Evolutionary conservation across 2,113 vertebrate genomes (phyloP).

Genomic region (Tylochromis polylepis): DNA sequence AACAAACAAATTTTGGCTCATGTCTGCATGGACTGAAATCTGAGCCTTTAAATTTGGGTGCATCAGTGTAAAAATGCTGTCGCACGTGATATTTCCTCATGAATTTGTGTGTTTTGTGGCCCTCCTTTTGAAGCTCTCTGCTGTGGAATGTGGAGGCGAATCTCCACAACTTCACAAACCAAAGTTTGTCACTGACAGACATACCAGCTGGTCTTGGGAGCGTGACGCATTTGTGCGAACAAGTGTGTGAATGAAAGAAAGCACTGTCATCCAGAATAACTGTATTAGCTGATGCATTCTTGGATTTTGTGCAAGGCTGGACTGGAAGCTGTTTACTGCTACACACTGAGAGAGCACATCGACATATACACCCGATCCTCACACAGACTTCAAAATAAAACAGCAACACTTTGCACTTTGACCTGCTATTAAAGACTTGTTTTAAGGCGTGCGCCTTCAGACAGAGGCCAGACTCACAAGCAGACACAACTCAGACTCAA

Average conservation of each 20-base stretch:
- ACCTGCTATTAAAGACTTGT: conserved; percentile 10
- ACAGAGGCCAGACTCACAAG: neutral
- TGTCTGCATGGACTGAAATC: neutral
- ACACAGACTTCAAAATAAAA: neutral
- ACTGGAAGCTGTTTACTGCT: neutral
- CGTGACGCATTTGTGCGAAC: conserved; percentile 28
- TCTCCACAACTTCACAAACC: neutral
- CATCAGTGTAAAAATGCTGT: neutral
- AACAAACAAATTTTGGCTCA: neutral
- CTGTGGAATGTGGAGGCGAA: neutral
- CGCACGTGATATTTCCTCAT: neutral
- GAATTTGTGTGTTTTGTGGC: neutral
- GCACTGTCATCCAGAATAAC: conserved; percentile 46
- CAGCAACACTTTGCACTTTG: conserved; percentile 35
- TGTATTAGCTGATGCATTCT: conserved; percentile 37
- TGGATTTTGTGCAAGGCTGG: neutral
- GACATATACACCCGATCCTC: neutral
- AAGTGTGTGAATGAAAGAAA: conserved; percentile 30
- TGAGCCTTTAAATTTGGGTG: neutral
- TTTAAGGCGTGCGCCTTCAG: neutral
- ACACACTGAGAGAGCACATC: neutral
- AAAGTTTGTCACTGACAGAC: conserved; percentile 3
- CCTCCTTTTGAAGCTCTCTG: neutral
- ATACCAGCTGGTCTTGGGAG: conserved; percentile 26
- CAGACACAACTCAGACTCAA: neutral